These are phyloP conservation scores for Cephus rjabovi DNA, from an alignment of 2,888 invertebrate species.

Conservation along the genomic window DNA sequence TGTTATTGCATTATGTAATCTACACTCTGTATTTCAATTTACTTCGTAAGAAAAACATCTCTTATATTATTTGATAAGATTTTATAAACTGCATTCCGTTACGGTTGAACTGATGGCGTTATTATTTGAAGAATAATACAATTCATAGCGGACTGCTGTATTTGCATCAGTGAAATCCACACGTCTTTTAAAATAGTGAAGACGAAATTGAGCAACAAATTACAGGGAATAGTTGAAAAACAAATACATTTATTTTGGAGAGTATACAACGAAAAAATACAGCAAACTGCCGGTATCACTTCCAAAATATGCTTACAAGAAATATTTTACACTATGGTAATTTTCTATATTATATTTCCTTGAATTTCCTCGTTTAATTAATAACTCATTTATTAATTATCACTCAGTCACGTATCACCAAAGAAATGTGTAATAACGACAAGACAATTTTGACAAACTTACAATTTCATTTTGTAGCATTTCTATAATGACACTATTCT, in stretches of 20 bases:
- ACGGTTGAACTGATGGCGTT: no score
- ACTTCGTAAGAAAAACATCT: conserved; percentile 16
- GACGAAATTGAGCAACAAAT: no score
- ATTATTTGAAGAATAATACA: no score
- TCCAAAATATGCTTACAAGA: conserved; percentile 37
- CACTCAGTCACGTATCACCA: conserved; percentile 15
- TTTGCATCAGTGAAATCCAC: conserved; percentile 18
- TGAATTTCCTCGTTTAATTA: conserved; percentile 20
- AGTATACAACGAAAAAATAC: conserved; percentile 28
- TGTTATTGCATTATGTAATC: no score
- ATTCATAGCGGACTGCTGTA: conserved; percentile 33
- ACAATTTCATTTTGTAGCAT: not conserved
- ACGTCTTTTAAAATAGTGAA: not conserved
- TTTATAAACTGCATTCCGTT: no score
- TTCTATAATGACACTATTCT: not conserved
- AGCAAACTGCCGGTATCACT: conserved; percentile 48
- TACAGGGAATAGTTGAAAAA: no score
- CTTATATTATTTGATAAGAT: not conserved
- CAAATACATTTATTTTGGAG: conserved; percentile 20
- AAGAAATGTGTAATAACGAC: conserved; percentile 26
- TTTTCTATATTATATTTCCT: conserved; percentile 27
- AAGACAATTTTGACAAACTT: conserved; percentile 18
- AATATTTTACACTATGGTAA: conserved; percentile 33
- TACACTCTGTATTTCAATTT: not conserved
- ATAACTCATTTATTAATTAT: conserved; percentile 25